Evolutionary conservation across 2,888 invertebrate species (phyloP).

Genomic region (Leptogaster cylindrica): DNA sequence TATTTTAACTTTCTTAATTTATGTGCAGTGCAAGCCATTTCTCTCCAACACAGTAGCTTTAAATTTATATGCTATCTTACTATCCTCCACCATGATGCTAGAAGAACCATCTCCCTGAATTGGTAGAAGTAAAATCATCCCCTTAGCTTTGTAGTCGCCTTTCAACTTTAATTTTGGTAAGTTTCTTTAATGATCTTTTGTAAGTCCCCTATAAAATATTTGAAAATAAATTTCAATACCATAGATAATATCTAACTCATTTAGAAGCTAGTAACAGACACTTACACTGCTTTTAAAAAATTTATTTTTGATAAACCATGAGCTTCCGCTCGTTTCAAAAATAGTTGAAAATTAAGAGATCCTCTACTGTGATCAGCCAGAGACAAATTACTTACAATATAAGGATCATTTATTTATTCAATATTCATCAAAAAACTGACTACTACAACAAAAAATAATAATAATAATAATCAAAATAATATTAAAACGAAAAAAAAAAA

Average conservation of each 20-base stretch:
- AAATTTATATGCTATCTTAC: slow-evolving; percentile 42
- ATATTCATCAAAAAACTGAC: too few species aligned
- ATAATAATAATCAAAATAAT: too few species aligned
- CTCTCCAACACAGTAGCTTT: slow-evolving; percentile 31
- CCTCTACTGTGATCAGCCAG: background rate
- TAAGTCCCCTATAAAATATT: slow-evolving; percentile 34
- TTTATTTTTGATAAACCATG: background rate
- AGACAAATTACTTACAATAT: background rate
- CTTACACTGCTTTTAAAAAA: slow-evolving; percentile 3
- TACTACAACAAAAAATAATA: too few species aligned
- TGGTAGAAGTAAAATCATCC: slow-evolving; percentile 53
- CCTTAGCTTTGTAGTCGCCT: slow-evolving; percentile 51
- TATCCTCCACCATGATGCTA: slow-evolving; percentile 40
- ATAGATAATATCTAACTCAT: too few species aligned
- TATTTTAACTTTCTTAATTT: slow-evolving; percentile 26
- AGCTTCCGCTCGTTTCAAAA: background rate
- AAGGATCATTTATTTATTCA: too few species aligned
- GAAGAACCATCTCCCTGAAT: slow-evolving; percentile 51
- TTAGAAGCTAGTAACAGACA: too few species aligned
- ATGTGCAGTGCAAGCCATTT: slow-evolving; percentile 41
- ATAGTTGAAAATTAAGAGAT: background rate
- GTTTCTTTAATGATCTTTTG: slow-evolving; percentile 25
- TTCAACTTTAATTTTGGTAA: slow-evolving; percentile 27
- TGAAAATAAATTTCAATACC: too few species aligned
- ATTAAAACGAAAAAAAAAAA: too few species aligned